These are phyloP conservation scores for Patella depressa DNA, from an alignment of 2,888 invertebrate species.

Conservation along the genomic window DNA sequence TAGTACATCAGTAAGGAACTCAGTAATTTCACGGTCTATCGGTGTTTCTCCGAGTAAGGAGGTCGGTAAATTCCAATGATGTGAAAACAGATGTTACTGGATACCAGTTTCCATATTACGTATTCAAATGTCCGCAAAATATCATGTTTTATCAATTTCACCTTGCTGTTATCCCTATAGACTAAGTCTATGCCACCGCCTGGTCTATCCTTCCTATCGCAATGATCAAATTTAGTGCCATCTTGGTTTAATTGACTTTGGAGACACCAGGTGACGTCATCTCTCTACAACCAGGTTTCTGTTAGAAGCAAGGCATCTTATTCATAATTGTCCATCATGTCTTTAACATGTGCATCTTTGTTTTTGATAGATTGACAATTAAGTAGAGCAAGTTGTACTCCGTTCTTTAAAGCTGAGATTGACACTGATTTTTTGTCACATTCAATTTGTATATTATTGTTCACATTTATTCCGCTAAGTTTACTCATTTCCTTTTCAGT, in stretches of 20 bases:
- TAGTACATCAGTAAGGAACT: no score
- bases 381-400: neutral
- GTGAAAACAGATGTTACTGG: no score
- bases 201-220: no score
- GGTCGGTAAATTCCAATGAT: no score
- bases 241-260: constrained; percentile 8
- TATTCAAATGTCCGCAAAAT: no score
- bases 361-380: no score
- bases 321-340: constrained; percentile 8
- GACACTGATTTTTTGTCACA: neutral
- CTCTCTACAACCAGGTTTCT: neutral
- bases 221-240: neutral
- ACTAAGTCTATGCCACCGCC: constrained; percentile 2
- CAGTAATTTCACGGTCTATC: no score
- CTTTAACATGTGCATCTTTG: neutral
- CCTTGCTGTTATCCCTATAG: constrained; percentile 8
- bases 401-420: constrained; percentile 6
- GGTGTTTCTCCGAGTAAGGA: no score
- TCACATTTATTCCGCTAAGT: neutral
- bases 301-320: neutral
- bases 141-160: neutral
- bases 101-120: no score
- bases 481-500: constrained; percentile 5
- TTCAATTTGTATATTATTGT: constrained; percentile 7
- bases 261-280: constrained; percentile 11